Conservation (phyloP, 2,797 vertebrate genomes). For the Euthynnus affinis region DNA sequence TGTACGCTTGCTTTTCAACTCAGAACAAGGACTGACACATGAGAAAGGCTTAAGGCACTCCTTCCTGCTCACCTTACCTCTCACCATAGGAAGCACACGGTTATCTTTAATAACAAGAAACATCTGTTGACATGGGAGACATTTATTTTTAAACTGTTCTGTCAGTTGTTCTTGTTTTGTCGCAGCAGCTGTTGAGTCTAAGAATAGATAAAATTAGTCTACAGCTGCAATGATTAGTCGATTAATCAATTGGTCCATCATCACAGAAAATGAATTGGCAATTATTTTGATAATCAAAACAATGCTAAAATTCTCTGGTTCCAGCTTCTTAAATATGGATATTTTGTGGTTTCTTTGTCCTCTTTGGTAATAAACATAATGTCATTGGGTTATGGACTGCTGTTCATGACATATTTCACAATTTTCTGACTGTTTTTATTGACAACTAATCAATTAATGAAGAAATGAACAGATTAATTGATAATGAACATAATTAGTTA, state of each 20-base stretch:
- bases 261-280: too few species aligned
- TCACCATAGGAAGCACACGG: slow-evolving; percentile 3
- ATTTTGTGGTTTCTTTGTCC: too few species aligned
- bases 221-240: too few species aligned
- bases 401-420: too few species aligned
- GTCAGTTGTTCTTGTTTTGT: neutral
- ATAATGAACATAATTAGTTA: neutral
- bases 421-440: too few species aligned
- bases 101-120: slow-evolving; percentile 1
- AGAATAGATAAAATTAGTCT: neutral
- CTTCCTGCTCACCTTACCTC: neutral
- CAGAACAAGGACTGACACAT: slow-evolving; percentile 13
- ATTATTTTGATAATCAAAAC: too few species aligned
- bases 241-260: too few species aligned
- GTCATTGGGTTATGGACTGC: too few species aligned
- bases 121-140: neutral
- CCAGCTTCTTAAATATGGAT: too few species aligned
- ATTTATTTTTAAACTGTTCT: neutral
- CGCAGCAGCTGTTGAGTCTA: neutral
- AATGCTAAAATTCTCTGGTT: too few species aligned
- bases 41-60: neutral
- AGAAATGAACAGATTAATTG: neutral
- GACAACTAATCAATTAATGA: neutral
- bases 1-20: slow-evolving; percentile 29
- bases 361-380: too few species aligned